Conservation (phyloP, 2,888 invertebrate genomes). For the Cephus pygmeus region DNA sequence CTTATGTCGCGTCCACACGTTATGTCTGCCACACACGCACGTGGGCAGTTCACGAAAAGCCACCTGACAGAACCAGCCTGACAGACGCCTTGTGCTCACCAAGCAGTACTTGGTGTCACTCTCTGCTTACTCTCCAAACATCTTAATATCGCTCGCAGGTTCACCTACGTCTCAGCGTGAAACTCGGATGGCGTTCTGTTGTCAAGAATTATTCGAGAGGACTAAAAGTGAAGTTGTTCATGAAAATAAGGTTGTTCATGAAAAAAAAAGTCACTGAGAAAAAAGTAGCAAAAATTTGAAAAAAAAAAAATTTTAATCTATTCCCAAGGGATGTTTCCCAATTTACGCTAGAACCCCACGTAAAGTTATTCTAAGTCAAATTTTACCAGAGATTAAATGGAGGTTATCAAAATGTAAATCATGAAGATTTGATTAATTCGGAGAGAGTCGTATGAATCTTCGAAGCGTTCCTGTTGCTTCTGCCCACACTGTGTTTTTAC, state of each 20-base stretch:
- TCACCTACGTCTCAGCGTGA: slow-evolving; percentile 1
- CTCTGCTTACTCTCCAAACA: slow-evolving; percentile 52
- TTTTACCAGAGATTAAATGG: background rate
- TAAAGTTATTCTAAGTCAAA: background rate
- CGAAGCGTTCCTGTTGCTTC: background rate
- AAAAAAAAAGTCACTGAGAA: background rate
- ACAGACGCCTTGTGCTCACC: slow-evolving; percentile 30
- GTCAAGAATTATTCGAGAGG: background rate
- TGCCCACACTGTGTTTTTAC: background rate
- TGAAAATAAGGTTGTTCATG: background rate
- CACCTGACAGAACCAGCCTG: slow-evolving; percentile 45
- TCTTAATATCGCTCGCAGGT: slow-evolving; percentile 43
- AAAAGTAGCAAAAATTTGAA: background rate
- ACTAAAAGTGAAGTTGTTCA: background rate
- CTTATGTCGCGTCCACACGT: background rate
- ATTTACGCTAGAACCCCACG: background rate
- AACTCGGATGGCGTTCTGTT: background rate
- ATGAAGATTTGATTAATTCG: background rate
- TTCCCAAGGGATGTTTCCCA: background rate
- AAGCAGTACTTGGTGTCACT: slow-evolving; percentile 38
- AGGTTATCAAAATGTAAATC: background rate
- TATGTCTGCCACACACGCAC: background rate
- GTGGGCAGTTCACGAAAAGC: slow-evolving; percentile 50
- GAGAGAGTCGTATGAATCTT: background rate
- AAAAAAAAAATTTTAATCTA: background rate